phyloP scores from a whole-genome alignment of 2,113 vertebrate species.

The Oreochromis spilurus region DNA sequence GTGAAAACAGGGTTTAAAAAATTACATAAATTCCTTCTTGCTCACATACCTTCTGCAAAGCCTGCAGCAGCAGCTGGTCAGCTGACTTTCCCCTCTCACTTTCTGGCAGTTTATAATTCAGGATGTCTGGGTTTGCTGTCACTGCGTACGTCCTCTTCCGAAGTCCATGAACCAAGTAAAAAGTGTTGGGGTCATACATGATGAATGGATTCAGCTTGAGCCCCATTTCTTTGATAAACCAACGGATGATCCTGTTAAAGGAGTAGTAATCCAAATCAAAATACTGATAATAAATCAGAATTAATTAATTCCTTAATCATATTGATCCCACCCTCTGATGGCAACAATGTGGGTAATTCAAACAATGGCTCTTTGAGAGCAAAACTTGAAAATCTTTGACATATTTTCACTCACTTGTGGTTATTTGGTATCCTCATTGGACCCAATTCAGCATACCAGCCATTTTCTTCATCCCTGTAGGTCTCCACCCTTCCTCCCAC shows the following conservation, averaged over 20 bases:
- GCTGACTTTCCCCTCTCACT: neutral
- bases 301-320: no score
- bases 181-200: slow-evolving; percentile 21
- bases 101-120: neutral
- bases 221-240: neutral
- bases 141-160: neutral
- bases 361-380: neutral
- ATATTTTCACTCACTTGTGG: slow-evolving; percentile 3
- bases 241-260: neutral
- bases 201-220: neutral
- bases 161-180: neutral
- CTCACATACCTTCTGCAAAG: slow-evolving; percentile 2
- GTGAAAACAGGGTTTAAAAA: no score
- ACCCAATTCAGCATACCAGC: slow-evolving; percentile 46
- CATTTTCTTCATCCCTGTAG: slow-evolving; percentile 17
- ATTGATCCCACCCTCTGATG: no score
- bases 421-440: slow-evolving; percentile 40
- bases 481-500: slow-evolving; percentile 36
- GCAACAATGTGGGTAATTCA: no score
- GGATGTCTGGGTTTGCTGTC: neutral
- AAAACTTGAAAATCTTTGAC: neutral
- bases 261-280: neutral
- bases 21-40: neutral
- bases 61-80: neutral
- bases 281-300: no score